Conservation (phyloP, 2,113 vertebrate species). For the Xenopus laevis region DNA sequence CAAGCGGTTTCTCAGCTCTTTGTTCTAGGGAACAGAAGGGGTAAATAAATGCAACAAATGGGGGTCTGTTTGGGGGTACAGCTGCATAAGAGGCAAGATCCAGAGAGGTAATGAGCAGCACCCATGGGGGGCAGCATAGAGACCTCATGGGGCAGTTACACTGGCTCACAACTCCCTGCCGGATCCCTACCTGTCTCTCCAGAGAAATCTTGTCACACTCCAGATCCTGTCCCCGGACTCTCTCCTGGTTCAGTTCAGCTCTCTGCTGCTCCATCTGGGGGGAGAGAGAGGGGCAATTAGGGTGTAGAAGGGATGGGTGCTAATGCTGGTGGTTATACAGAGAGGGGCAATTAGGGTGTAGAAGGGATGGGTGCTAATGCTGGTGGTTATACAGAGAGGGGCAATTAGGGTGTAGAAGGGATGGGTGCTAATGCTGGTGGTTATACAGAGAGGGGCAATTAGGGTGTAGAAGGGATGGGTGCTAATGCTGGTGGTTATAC, state of each 20-base stretch:
- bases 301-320: background rate
- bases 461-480: background rate
- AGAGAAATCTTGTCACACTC: conserved; percentile 90
- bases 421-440: background rate
- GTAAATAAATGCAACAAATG: background rate
- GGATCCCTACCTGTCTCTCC: conserved; percentile 79
- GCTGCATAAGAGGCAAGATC: too few species aligned
- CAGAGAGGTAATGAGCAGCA: too few species aligned
- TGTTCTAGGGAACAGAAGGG: conserved; percentile 66
- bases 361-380: background rate
- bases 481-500: background rate
- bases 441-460: too few species aligned
- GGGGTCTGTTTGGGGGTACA: too few species aligned
- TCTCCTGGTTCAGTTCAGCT: conserved; percentile 87
- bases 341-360: background rate
- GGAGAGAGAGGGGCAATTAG: too few species aligned
- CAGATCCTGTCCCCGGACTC: conserved; percentile 84
- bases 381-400: too few species aligned
- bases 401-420: background rate
- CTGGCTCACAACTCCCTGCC: background rate
- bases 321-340: too few species aligned
- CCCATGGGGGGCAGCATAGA: too few species aligned
- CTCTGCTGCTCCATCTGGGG: conserved; percentile 84
- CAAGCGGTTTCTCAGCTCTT: conserved; percentile 82
- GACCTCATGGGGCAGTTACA: too few species aligned